Percentiles rank a stretch among this genome's conserved stretches.
phyloP scores from a whole-genome alignment of 2,113 vertebrate genomes.

The Podocnemis expansa region DNA sequence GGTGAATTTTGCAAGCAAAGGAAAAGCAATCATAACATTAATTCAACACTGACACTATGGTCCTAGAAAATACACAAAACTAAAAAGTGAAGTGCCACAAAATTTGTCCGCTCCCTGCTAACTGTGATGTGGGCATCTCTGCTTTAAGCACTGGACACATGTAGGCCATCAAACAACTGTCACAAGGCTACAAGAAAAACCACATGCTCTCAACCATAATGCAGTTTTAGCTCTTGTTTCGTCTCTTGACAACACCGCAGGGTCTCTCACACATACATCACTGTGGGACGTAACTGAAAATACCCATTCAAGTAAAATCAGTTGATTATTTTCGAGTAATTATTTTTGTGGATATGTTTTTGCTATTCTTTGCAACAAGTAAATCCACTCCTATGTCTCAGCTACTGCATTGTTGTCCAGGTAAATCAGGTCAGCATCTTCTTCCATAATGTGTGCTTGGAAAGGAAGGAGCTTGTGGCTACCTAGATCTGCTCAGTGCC shows the following conservation, averaged over 20 bases:
- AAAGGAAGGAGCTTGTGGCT: background rate
- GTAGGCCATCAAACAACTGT: background rate
- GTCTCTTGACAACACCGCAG: background rate
- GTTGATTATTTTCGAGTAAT: background rate
- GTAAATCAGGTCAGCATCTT: background rate
- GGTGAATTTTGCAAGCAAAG: constrained; percentile 31
- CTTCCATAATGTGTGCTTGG: background rate
- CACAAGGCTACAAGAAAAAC: background rate
- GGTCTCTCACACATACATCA: background rate
- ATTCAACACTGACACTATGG: too few relatives aligned
- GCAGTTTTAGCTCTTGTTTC: background rate
- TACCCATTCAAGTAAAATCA: background rate
- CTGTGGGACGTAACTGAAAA: background rate
- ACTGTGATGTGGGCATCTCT: background rate
- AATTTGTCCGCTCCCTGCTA: background rate
- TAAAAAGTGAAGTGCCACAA: background rate
- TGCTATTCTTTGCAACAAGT: background rate
- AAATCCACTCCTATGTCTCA: background rate
- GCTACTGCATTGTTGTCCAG: background rate
- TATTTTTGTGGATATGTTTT: background rate
- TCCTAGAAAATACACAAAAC: background rate
- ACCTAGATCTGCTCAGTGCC: background rate
- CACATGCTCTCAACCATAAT: background rate
- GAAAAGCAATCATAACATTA: background rate
- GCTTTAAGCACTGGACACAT: accelerated